Base-by-base conservation (phyloP, 2,888 invertebrate genomes). In the Callimorpha dominula region DNA sequence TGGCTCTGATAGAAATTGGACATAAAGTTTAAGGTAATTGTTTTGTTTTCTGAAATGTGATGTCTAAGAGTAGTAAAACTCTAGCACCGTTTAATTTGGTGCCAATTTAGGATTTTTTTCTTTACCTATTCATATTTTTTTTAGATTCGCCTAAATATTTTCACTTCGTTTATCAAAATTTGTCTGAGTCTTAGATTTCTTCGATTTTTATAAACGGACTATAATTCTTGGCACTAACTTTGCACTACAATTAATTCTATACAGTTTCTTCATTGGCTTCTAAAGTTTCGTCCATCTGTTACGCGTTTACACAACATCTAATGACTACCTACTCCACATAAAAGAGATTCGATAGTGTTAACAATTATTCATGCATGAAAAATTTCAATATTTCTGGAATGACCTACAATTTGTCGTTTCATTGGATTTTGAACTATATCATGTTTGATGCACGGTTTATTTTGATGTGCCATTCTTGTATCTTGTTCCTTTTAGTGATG, bases 401-500 rank as follows among this genome's bases (percentile, higher is more conserved):
- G 86, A 89, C 85, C 88, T 81, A 89, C 82, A 88, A 88, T 82
- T 70, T 71, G 50, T 65, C n/a, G 43, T 68, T 72, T 65, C 76
- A 81, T 74, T 74, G 71, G 78, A 87, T 86, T 86, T 84, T 88
- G 78, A 86, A 86, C 88, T 88, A 86, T 88, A 89, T 87, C 64
- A 4, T 63, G 40, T 69, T 71, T 52, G 12, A 7, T 43, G 68
- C 78, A 85, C 76, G 80, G 80, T 77, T 78, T 77, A 84, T 78
- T 83, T 80, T 81, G 73, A 76, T 75, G 60, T 65, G 72, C n/a
- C 81, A 84, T 86, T 88, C 84, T 84, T 75, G 73, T 72, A 84
- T 85, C 73, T 79, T 85, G 83, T 82, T 78, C 73, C 84, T 81
- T 81, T 73, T 87, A 88, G 83, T 82, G 88, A 77, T 85, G 84